Evolutionary conservation across 1,140 invertebrate species (phyloP), one percentile per base, ranked within the genome.

Genomic region (Trinorchestia longiramus): DNA sequence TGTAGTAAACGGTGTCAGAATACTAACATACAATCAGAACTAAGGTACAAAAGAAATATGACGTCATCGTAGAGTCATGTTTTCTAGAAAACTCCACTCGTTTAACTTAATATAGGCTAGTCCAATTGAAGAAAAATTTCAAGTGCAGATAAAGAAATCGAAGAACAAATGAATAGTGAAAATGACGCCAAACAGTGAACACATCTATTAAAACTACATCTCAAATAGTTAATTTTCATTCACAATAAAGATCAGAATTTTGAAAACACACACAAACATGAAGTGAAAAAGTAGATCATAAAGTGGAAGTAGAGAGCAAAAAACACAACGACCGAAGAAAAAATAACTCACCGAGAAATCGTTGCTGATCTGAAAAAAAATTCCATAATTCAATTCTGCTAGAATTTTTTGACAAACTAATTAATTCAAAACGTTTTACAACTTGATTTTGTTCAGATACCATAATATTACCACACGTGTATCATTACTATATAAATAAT

Each of bases 271-370:
- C 19, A 53, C 11, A 36, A 77, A 23, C 62, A 77, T 77, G 8
- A 77, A 15, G 62, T 77, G 36, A 77, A 77, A 77, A 77, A 23
- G 15, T 23, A 77, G 3, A 11, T 77, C 11, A 77, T 36, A 23
- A 77, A 77, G 15, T 77, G 1, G 62, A 77, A 11, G 8, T 23
- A 36, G 62, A 77, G 62, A 77, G 1, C 11, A 77, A 36, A 36
- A 77, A 3, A 77, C 15, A 77, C 62, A 77, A 77, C 62, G 28
- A 23, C 28, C 28, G 36, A 77, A 23, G 11, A 77, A 77, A 77
- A 77, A 77, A 77, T 23, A 77, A 91, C 88, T 91, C 43, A 91
- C 88, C 88, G 88, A 91, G 88, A 91, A 43, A 91, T 91, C 88
- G 88, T 91, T 42, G 88, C 43, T 43, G 88, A 91, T 91, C 88